Conservation (phyloP, 2,113 vertebrate genomes). For the Origma solitaria region DNA sequence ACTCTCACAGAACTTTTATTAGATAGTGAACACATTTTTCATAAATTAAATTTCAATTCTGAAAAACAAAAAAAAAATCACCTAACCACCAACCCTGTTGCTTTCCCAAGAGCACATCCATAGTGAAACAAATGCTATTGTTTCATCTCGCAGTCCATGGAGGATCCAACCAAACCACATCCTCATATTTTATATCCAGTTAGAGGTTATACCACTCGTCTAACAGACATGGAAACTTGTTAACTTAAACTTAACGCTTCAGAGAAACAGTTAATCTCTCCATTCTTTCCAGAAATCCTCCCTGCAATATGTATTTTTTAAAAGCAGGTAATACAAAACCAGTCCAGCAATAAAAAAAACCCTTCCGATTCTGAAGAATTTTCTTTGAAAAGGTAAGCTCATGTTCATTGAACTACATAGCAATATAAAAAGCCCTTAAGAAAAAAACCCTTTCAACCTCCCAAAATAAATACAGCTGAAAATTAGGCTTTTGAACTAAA, state of each 20-base stretch:
- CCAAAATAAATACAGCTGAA: conserved; percentile 43
- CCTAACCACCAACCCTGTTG: background rate
- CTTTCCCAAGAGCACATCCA: background rate
- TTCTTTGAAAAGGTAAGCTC: background rate
- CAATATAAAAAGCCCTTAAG: background rate
- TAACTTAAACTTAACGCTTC: background rate
- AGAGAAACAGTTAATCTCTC: background rate
- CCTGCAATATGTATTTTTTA: background rate
- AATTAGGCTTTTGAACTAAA: conserved; percentile 8
- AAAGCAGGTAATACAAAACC: background rate
- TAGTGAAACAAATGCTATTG: background rate
- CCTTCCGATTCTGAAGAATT: background rate
- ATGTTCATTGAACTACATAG: background rate
- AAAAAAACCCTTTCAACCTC: conserved; percentile 24
- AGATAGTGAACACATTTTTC: background rate
- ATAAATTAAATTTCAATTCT: background rate
- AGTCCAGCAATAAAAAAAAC: background rate
- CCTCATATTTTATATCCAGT: background rate
- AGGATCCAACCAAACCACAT: background rate
- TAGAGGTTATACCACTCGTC: background rate
- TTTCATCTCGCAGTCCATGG: background rate
- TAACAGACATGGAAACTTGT: background rate
- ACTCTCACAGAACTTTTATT: background rate
- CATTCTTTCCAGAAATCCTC: background rate
- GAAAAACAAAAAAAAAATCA: background rate